Evolutionary conservation across 2,113 vertebrate genomes (phyloP), one percentile per base, ranked within the genome.

Genomic region (Ginglymostoma cirratum): DNA sequence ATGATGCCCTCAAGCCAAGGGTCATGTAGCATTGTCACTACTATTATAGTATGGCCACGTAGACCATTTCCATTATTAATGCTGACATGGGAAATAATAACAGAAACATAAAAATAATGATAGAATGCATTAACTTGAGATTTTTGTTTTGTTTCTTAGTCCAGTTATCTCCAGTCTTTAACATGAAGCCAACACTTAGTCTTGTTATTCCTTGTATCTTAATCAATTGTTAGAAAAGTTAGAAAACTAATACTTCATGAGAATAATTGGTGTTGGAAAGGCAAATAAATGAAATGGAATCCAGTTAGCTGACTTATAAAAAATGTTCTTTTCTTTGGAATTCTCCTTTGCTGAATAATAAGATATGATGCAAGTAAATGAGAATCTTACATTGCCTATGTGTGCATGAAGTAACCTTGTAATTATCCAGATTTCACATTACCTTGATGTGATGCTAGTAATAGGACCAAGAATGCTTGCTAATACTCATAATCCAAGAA

Each of bases 351-450:
- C 27, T 72, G 48, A 72, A 70, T 38, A 27, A 23, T 14, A 70
- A 69, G 42, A 24, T 45, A 45, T 14, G 8, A 70, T 61, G 12
- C 12, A 8, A 90, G 27, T 66, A 65, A 38, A 93, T 93, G 89
- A 66, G 61, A 70, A 95, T 95, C 38, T 48, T 94, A 27, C 65
- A 42, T 48, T 95, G 66, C 10, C 65, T 72, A 70, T 95, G 55
- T 95, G 67, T 95, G 67, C 21, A 70, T 48, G 10, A 12, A 12
- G 48, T 70, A 70, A 48, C 23, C 8, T 10, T 95, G 93, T 19
- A 95, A 45, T 72, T 72, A 48, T 15, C 67, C 93, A 95, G 67
- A 95, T 72, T 95, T 15, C 67, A 42, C 42, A 70, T 95, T 95
- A 95, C 67, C 42, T 95, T 65, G 24, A 38, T 72, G 10, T 69